A percentile compares a stretch with the other conserved stretches of the same genome.
phyloP scores from a whole-genome alignment of 1,140 invertebrate species.

The Eueides isabella region DNA sequence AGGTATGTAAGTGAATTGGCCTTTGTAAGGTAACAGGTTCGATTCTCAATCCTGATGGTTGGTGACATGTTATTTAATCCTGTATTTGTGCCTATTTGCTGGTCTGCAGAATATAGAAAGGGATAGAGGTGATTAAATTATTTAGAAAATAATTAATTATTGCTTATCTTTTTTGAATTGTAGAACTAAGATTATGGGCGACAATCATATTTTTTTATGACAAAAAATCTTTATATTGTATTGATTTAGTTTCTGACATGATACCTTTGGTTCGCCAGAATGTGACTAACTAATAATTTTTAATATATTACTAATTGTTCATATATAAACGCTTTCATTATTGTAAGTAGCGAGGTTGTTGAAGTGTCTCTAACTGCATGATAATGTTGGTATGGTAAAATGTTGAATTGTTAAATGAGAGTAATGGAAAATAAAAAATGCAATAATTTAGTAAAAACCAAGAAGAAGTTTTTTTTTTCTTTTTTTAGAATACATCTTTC shows the following conservation, averaged over 20 bases:
- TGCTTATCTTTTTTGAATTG: too few species aligned
- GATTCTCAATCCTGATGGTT: neutral
- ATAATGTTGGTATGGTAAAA: neutral
- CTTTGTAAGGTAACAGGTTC: neutral
- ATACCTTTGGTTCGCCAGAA: neutral
- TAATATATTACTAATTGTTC: neutral
- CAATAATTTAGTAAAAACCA: too few species aligned
- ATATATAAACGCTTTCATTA: neutral
- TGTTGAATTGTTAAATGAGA: too few species aligned
- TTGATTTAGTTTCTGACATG: neutral
- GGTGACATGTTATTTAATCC: too few species aligned
- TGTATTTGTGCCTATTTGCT: neutral
- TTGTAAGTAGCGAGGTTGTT: neutral
- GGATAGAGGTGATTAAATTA: neutral
- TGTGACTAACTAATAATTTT: neutral
- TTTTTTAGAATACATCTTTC: too few species aligned
- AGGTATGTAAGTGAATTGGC: neutral
- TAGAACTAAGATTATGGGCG: too few species aligned
- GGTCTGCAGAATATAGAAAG: neutral
- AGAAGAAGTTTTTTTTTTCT: too few species aligned
- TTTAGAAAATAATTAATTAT: neutral
- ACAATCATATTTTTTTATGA: neutral
- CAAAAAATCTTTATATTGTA: neutral
- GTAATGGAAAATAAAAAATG: too few species aligned
- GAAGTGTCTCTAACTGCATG: neutral